Percentiles rank a stretch among this genome's conserved stretches.
phyloP scores from a whole-genome alignment of 2,113 vertebrate species.

The Megaceryle torquata region DNA sequence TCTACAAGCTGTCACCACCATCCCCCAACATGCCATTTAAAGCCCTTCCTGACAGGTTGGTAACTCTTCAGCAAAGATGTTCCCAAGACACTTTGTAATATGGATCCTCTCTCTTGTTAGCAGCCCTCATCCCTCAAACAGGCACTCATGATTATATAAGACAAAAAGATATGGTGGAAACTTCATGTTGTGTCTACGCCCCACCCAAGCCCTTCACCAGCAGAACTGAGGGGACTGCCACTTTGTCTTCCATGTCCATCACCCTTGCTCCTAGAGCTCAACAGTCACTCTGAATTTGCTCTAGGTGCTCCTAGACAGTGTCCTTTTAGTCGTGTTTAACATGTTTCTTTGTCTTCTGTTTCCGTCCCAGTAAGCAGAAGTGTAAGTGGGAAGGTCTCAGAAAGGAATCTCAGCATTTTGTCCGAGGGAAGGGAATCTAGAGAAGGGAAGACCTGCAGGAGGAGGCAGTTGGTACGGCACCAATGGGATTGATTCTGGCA shows the following conservation, averaged over 20 bases:
- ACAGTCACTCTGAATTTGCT: background rate
- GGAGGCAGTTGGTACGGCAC: background rate
- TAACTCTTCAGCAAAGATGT: background rate
- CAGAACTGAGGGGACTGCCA: background rate
- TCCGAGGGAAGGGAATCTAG: background rate
- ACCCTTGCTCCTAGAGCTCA: background rate
- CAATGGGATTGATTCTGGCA: too few relatives aligned
- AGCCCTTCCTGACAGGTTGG: background rate
- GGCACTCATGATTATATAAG: accelerated
- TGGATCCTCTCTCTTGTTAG: background rate
- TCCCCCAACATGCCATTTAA: background rate
- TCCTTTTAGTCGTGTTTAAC: background rate
- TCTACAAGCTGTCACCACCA: background rate
- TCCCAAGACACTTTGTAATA: background rate
- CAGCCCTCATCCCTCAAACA: background rate
- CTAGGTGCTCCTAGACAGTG: background rate
- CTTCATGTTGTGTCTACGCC: background rate
- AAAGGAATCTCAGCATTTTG: background rate
- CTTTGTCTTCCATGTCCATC: background rate
- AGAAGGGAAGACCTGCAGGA: background rate
- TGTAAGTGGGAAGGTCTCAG: background rate
- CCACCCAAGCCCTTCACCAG: background rate
- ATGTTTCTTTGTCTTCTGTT: background rate
- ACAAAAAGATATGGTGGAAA: background rate
- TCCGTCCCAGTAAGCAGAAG: background rate